Percentiles rank a stretch among this genome's conserved stretches.
phyloP scores from a whole-genome alignment of 1,140 invertebrate species.

The Aphidius ervi region DNA sequence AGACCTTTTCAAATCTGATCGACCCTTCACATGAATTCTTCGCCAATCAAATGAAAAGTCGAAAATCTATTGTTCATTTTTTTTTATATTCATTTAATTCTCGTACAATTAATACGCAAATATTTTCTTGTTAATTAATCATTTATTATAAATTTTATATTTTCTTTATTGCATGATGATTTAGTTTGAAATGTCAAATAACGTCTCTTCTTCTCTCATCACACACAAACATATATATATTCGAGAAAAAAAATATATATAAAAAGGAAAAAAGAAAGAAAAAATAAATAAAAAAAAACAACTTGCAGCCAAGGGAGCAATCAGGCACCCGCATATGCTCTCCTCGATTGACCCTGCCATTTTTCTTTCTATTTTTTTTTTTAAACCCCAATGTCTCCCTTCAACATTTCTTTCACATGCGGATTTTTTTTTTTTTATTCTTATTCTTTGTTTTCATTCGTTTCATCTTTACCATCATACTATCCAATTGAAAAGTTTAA shows the following conservation, averaged over 20 bases:
- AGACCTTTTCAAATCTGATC: not conserved
- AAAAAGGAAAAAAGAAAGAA: not conserved
- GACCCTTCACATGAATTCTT: not conserved
- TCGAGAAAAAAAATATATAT: not conserved
- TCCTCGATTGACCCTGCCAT: slow-evolving; percentile 16
- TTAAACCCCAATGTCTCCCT: not conserved
- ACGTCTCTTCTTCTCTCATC: not conserved
- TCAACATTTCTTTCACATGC: not conserved
- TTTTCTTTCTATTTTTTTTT: slow-evolving; percentile 2
- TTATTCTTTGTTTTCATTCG: not conserved
- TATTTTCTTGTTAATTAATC: too few relatives aligned
- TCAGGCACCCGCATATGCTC: slow-evolving; percentile 21
- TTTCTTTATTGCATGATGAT: not conserved
- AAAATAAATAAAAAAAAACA: not conserved
- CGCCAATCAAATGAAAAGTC: not conserved
- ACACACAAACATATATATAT: not conserved
- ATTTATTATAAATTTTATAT: too few relatives aligned
- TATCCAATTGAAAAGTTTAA: not conserved
- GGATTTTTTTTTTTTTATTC: slow-evolving; percentile 2
- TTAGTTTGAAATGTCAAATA: not conserved
- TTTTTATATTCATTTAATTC: too few relatives aligned
- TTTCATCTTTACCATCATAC: not conserved
- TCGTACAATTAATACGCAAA: too few relatives aligned
- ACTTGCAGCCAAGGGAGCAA: slow-evolving; percentile 10
- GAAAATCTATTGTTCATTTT: too few relatives aligned